Evolutionary conservation across 2,888 invertebrate species (phyloP).

Genomic region (Orchesellides sinensis): DNA sequence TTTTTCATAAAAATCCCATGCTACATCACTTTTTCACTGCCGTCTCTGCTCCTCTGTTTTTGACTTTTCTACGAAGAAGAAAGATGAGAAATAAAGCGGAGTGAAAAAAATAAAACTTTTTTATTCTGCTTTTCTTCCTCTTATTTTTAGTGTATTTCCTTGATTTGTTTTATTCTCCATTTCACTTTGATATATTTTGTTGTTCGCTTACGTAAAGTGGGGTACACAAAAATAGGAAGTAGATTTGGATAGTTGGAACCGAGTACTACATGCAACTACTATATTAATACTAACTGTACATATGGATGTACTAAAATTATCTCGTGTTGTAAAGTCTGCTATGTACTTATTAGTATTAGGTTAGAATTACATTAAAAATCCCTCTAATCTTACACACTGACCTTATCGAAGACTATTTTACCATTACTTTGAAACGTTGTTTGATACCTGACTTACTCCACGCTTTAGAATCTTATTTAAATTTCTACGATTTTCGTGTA

Average conservation of each 20-base stretch:
- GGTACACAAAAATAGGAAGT: background rate
- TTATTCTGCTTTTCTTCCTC: constrained; percentile 24
- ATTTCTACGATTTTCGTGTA: too few species aligned
- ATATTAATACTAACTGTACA: too few species aligned
- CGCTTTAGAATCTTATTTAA: too few species aligned
- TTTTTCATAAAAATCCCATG: constrained; percentile 59
- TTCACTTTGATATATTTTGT: background rate
- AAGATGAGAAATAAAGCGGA: constrained; percentile 58
- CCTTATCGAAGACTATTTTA: too few species aligned
- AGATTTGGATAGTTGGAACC: background rate
- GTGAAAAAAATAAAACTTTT: constrained; percentile 54
- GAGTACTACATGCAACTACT: too few species aligned
- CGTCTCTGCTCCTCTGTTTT: constrained; percentile 55
- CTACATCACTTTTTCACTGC: constrained; percentile 60
- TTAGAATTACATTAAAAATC: too few species aligned
- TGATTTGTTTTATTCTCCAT: constrained; percentile 22
- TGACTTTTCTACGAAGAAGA: constrained; percentile 56
- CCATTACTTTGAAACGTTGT: too few species aligned
- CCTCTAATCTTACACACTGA: too few species aligned
- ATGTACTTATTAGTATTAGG: too few species aligned
- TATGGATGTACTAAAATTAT: too few species aligned
- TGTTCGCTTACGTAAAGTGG: background rate
- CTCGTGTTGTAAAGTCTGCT: too few species aligned
- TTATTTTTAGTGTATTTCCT: constrained; percentile 16
- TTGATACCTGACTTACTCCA: too few species aligned